Conservation (phyloP, 2,113 vertebrate genomes). For the Accipiter cooperii region DNA sequence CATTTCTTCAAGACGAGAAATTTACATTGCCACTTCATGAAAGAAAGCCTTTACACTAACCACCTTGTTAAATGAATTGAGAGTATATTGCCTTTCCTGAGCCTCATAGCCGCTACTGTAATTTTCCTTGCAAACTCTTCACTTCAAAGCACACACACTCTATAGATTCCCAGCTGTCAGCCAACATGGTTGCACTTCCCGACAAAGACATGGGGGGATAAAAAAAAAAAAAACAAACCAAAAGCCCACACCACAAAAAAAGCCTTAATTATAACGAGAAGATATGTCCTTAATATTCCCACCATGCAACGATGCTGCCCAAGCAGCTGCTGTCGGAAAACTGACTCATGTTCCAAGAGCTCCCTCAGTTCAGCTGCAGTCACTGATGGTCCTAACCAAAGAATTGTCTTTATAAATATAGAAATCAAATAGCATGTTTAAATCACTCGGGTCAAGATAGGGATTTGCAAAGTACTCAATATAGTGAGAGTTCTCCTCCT, state of each 20-base stretch:
- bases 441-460: background rate
- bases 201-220: background rate
- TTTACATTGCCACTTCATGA: background rate
- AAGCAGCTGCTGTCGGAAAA: background rate
- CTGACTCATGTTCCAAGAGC: background rate
- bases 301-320: background rate
- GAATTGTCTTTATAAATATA: background rate
- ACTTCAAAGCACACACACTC: fast-evolving
- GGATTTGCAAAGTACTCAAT: background rate
- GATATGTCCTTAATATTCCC: background rate
- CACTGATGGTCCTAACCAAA: background rate
- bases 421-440: background rate
- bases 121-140: background rate
- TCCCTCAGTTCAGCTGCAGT: background rate
- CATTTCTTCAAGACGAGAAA: background rate
- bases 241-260: no score
- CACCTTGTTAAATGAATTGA: background rate
- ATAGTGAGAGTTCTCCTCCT: background rate
- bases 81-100: background rate
- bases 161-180: background rate
- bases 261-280: background rate
- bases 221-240: background rate
- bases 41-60: background rate
- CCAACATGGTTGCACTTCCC: background rate
- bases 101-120: background rate